These are phyloP conservation scores for Microcebus griseorufus DNA, from an alignment of 2,113 vertebrate species.

Conservation along the genomic window DNA sequence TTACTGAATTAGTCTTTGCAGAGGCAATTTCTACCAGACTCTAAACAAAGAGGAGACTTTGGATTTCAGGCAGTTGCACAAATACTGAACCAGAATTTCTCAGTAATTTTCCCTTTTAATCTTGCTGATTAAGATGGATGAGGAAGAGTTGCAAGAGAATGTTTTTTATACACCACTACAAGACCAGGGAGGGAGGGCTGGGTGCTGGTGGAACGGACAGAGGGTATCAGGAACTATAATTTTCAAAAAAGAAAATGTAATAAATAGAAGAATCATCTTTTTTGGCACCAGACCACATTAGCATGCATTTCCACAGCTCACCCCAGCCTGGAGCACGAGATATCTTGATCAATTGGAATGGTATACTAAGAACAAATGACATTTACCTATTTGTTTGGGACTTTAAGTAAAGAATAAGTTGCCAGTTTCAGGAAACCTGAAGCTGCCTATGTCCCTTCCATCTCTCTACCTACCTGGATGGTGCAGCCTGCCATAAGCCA, in stretches of 20 bases:
- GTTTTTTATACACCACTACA: neutral
- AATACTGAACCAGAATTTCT: constrained; percentile 30
- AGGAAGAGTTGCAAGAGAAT: neutral
- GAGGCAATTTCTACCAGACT: neutral
- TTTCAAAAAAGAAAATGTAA: constrained; percentile 50
- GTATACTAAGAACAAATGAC: neutral
- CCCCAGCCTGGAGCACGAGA: neutral
- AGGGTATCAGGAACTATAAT: neutral
- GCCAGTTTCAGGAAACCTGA: neutral
- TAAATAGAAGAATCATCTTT: neutral
- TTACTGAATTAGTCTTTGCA: constrained; percentile 7
- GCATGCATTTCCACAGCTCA: neutral
- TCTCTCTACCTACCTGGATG: neutral
- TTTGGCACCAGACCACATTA: neutral
- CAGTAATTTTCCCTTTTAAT: neutral
- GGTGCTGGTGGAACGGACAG: neutral
- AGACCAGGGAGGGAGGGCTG: neutral
- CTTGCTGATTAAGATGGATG: constrained; percentile 50
- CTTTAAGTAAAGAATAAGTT: neutral
- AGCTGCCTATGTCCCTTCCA: neutral
- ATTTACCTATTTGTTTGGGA: neutral
- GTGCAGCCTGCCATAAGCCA: neutral
- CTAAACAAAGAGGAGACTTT: constrained; percentile 24
- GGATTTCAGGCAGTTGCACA: neutral
- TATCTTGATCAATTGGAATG: neutral